phyloP scores from a whole-genome alignment of 2,797 vertebrate genomes.

The Melanotaenia trifasciata region DNA sequence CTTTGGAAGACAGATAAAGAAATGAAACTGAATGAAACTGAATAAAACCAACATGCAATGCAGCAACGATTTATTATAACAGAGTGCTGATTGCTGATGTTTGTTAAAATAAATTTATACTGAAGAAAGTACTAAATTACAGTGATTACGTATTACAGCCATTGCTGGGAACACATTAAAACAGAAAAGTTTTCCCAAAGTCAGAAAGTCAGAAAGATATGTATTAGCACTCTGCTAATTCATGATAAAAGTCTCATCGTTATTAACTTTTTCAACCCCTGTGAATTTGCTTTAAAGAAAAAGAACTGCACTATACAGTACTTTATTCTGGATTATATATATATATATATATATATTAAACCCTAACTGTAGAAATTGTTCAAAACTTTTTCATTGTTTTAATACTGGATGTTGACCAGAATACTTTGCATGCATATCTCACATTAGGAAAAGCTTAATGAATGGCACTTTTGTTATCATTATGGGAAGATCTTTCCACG shows the following conservation, averaged over 20 bases:
- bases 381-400: constrained; percentile 16
- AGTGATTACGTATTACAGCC: not conserved
- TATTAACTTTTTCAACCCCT: not conserved
- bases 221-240: not conserved
- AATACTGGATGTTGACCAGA: not conserved
- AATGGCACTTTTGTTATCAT: constrained; percentile 39
- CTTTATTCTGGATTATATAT: too few species aligned
- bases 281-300: not conserved
- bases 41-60: too few species aligned
- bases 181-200: not conserved
- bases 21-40: too few species aligned
- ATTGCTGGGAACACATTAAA: not conserved
- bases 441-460: not conserved
- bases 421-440: constrained; percentile 43
- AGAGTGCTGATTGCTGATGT: too few species aligned
- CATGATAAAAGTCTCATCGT: not conserved
- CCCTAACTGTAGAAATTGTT: not conserved
- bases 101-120: too few species aligned
- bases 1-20: too few species aligned
- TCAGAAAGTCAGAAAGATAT: not conserved
- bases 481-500: not conserved
- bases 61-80: too few species aligned
- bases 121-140: too few species aligned
- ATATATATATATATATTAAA: too few species aligned
- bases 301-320: not conserved